These are phyloP conservation scores for Sycophila sp. DNA, from an alignment of 1,140 invertebrate species.

Conservation along the genomic window DNA sequence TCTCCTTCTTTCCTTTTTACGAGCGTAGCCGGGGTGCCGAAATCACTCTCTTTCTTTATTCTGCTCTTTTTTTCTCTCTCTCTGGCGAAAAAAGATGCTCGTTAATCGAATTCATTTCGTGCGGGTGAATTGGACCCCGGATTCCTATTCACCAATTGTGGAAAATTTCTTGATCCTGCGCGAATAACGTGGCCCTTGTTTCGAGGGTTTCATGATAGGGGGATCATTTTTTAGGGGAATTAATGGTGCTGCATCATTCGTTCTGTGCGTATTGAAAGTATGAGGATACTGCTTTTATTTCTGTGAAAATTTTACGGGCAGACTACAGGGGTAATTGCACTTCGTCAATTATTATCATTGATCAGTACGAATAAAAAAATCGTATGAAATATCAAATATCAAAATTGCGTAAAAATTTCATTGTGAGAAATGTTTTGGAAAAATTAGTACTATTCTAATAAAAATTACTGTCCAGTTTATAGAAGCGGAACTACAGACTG, in stretches of 20 bases:
- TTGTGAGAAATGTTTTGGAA: too few species aligned
- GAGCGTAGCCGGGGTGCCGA: neutral
- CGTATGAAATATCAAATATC: neutral
- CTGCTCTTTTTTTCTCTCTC: neutral
- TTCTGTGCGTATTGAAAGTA: too few species aligned
- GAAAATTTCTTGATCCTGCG: slow-evolving; percentile 1
- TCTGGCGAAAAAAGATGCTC: neutral
- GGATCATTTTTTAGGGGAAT: slow-evolving; percentile 1
- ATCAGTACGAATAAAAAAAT: neutral
- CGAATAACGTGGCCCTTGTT: neutral
- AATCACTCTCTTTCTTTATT: too few species aligned
- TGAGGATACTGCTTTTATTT: too few species aligned
- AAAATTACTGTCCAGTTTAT: too few species aligned
- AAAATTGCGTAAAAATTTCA: too few species aligned
- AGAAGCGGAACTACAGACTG: too few species aligned
- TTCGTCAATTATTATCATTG: too few species aligned
- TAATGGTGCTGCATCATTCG: too few species aligned
- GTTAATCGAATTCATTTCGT: slow-evolving; percentile 8
- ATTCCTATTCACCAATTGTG: neutral
- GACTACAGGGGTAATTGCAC: too few species aligned
- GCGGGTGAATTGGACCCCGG: neutral
- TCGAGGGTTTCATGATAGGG: neutral
- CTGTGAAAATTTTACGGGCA: too few species aligned
- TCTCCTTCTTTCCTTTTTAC: slow-evolving; percentile 27
- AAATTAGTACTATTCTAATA: too few species aligned